phyloP scores from a whole-genome alignment of 2,888 invertebrate species.

The Aphelenchoides bicaudatus region DNA sequence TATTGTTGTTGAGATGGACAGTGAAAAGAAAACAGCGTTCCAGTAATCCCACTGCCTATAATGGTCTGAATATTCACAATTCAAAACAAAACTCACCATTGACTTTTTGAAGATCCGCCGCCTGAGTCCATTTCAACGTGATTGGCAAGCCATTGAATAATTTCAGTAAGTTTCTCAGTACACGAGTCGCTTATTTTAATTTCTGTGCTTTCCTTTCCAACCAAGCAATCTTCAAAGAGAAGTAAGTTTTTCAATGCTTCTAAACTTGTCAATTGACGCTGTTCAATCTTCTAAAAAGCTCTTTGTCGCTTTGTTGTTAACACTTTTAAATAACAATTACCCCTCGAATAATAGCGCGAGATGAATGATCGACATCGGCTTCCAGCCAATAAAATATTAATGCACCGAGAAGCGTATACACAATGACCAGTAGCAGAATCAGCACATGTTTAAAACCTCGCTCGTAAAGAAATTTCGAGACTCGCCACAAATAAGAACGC shows the following conservation, averaged over 20 bases:
- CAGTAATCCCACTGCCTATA: constrained; percentile 56
- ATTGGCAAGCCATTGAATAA: neutral
- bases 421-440: constrained; percentile 18
- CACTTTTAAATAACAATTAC: no score
- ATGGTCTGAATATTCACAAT: no score
- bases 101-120: constrained; percentile 1
- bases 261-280: no score
- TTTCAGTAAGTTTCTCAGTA: neutral
- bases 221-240: no score
- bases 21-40: constrained; percentile 54
- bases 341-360: no score
- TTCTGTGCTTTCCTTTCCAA: no score
- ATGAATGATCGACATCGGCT: constrained; percentile 15
- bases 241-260: no score
- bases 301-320: no score
- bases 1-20: constrained; percentile 55
- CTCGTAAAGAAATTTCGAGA: constrained; percentile 20
- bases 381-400: constrained; percentile 26
- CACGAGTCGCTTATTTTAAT: no score
- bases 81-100: no score
- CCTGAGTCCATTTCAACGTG: neutral
- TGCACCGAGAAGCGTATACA: constrained; percentile 28
- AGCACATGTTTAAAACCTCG: constrained; percentile 22
- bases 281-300: no score
- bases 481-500: constrained; percentile 19